Conservation (phyloP, 2,113 vertebrate genomes). For the Podiceps cristatus region DNA sequence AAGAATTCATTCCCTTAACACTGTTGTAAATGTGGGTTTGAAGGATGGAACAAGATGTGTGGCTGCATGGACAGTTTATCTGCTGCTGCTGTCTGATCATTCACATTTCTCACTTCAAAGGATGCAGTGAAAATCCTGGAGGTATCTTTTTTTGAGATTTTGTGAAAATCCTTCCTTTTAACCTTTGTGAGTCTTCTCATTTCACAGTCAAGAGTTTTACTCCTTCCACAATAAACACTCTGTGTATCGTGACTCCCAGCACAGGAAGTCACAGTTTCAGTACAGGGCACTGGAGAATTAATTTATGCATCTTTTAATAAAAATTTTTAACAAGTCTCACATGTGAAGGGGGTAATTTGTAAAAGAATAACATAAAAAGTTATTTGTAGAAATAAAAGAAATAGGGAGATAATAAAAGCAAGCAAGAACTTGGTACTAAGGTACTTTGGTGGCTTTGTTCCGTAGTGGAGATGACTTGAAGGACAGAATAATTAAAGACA, state of each 20-base stretch:
- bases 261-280: not conserved
- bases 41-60: not conserved
- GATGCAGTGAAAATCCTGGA: not conserved
- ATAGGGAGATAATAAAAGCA: not conserved
- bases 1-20: not conserved
- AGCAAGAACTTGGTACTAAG: not conserved
- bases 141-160: not conserved
- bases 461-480: not conserved
- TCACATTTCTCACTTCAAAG: not conserved
- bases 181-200: not conserved
- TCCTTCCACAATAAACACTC: not conserved
- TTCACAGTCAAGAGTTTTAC: not conserved
- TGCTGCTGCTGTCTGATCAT: not conserved
- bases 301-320: not conserved
- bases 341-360: not conserved
- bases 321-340: not conserved
- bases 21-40: not conserved
- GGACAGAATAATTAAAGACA: not conserved
- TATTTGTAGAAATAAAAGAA: not conserved
- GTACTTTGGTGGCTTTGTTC: not conserved
- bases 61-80: not conserved
- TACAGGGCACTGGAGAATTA: not conserved
- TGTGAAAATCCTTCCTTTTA: not conserved
- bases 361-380: not conserved
- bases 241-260: not conserved